Base-by-base conservation (phyloP, 2,888 invertebrate genomes). In the Tethea ocularis region DNA sequence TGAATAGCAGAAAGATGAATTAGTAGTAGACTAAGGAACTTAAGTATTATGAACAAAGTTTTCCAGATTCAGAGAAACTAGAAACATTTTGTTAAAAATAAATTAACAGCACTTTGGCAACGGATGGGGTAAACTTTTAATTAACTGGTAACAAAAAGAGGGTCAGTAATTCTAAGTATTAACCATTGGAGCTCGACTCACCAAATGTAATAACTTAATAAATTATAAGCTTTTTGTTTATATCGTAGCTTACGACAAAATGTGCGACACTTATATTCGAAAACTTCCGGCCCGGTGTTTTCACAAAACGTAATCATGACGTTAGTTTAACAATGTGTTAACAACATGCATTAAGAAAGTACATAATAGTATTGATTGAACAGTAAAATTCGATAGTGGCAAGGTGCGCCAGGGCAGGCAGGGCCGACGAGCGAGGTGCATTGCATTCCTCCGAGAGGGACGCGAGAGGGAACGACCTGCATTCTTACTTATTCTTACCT, bases 401-500 rank as follows among this genome's bases (percentile, higher is more conserved):
- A 89, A 91, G 91, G 91, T 93, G 91, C 91, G 91, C 86, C 79
- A 70, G 88, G 81, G 87, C 84, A 82, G 78, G 71, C 62, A 69
- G 46, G 46, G 46, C 46, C 46, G 20, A 71, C 72, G 63, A 64
- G 77, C 74, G 82, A 82, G 85, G 88, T 88, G 86, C 84, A 85
- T 38, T 87, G 85, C 91, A 92, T 92, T 91, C 92, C 87, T 88
- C 75, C 79, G 80, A 88, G 88, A 90, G 90, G 89, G 88, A 87
- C 84, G 89, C 87, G 86, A 86, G 89, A 89, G 88, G 86, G 87
- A 83, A 84, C 80, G 82, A 76, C 77, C 84, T 89, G 87, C 90
- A 89, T 91, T 91, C 89, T 89, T 86, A 80, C 82, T 83, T 84
- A 86, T 84, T 84, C 89, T 91, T 88, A 92, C 91, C 92, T 82